Conservation (phyloP, 2,113 vertebrate genomes). For the Rana temporaria region DNA sequence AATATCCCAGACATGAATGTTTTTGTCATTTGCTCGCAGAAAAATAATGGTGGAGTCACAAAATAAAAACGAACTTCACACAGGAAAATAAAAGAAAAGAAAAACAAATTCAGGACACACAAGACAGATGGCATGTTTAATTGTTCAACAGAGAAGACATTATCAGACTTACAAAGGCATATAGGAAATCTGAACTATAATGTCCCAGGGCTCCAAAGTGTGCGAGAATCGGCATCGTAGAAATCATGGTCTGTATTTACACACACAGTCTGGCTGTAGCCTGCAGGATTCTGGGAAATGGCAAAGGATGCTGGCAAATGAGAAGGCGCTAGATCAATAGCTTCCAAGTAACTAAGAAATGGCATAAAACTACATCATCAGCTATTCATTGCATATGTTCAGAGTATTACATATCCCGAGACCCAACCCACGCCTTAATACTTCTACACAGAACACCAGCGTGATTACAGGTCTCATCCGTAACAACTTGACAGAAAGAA, state of each 20-base stretch:
- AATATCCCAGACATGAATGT: neutral
- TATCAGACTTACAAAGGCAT: constrained; percentile 47
- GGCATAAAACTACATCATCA: neutral
- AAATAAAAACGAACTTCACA: constrained; percentile 9
- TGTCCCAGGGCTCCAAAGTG: constrained; percentile 15
- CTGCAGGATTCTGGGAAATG: neutral
- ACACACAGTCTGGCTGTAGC: neutral
- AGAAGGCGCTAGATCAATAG: neutral
- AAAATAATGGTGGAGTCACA: neutral
- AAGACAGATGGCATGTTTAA: constrained; percentile 53
- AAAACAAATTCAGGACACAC: constrained; percentile 41
- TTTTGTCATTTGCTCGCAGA: neutral
- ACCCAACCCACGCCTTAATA: neutral
- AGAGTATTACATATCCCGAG: constrained; percentile 5
- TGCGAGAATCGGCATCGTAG: constrained; percentile 18
- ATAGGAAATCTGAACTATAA: constrained; percentile 28
- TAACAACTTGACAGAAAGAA: no score
- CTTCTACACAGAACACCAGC: neutral
- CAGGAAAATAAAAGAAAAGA: neutral
- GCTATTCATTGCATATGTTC: neutral
- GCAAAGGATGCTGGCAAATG: neutral
- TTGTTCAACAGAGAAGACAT: constrained; percentile 36
- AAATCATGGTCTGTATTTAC: constrained; percentile 23
- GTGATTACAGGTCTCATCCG: neutral
- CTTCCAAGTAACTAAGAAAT: neutral